Evolutionary conservation across 2,113 vertebrate species (phyloP), one percentile per base, ranked within the genome.

Genomic region (Catagonus wagneri): DNA sequence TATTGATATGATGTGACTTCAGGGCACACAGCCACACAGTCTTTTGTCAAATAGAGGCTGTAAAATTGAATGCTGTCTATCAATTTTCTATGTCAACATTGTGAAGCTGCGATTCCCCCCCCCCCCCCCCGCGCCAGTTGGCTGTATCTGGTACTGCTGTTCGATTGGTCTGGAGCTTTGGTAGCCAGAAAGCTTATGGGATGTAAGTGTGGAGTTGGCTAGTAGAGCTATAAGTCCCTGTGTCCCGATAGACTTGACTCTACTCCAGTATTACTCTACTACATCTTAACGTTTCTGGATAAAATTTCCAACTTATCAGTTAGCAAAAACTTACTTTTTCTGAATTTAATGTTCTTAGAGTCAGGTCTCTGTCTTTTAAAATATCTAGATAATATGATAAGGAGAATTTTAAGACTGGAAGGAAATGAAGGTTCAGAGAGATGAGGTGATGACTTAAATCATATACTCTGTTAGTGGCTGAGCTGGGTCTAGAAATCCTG

Each of bases 341-440:
- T 52, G 15, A 68, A 61, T 83, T 74, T 87, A 79, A 29, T 65
- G 56, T 66, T 95, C 44, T 74, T 79, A 13, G 50, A 39, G n/a
- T 83, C 36, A 81, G 69, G 3, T 44, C 66, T 92, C 25, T 92
- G 60, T 76, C 19, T 95, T 83, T 13, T 15, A 78, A 36, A 71
- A 8, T 39, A 56, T 65, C 32, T 58, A 89, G 86, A 58, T 89
- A 63, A 78, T n/a, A 50, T 71, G 54, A 85, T 44, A 79, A 61
- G 32, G 52, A 90, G 56, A 66, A 85, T 68, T 74, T 78, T 60
- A 74, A 58, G n/a, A 61, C 52, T 83, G 29, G 65, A 58, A 66
- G 87, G 25, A 85, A 80, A 90, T 90, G 39, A 90, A 79, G 39
- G 34, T 80, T 32, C n/a, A 71, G 80, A 79, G 71, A 50, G 13